phyloP scores from a whole-genome alignment of 2,113 vertebrate genomes.

The Calcarius ornatus region DNA sequence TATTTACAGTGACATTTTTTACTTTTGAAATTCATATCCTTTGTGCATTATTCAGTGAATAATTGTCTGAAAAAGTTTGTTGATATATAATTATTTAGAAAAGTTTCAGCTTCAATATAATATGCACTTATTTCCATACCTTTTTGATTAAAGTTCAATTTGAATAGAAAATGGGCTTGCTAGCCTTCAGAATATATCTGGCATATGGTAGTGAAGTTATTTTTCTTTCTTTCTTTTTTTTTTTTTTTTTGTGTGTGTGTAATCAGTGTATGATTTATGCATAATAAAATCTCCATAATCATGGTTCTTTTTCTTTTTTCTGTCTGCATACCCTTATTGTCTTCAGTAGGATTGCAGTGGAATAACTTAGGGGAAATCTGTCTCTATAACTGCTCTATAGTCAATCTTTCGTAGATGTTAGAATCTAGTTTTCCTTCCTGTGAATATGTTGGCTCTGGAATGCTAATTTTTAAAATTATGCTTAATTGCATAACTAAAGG shows the following conservation, averaged over 20 bases:
- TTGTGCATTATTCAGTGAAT: conserved; percentile 61
- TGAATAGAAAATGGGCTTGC: background rate
- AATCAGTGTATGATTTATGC: conserved; percentile 11
- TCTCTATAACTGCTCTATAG: background rate
- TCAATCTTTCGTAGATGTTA: background rate
- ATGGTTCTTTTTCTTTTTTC: background rate
- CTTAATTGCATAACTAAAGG: background rate
- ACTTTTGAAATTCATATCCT: conserved; percentile 56
- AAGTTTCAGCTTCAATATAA: conserved; percentile 8
- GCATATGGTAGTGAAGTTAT: background rate
- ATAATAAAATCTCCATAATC: background rate
- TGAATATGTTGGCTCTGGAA: background rate
- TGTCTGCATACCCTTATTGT: background rate
- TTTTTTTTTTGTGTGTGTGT: background rate
- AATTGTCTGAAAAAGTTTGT: conserved; percentile 51
- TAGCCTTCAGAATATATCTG: conserved; percentile 35
- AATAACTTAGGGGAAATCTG: background rate
- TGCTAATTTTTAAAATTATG: background rate
- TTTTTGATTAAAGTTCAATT: conserved; percentile 40
- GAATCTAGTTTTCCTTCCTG: background rate
- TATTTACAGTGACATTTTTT: conserved; percentile 12
- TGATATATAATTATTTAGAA: conserved; percentile 32
- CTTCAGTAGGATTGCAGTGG: background rate
- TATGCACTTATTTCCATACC: conserved; percentile 31
- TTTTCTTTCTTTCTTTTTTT: background rate